These are phyloP conservation scores for Takifugu ocellatus DNA, from an alignment of 2,797 vertebrate species.

Conservation along the genomic window DNA sequence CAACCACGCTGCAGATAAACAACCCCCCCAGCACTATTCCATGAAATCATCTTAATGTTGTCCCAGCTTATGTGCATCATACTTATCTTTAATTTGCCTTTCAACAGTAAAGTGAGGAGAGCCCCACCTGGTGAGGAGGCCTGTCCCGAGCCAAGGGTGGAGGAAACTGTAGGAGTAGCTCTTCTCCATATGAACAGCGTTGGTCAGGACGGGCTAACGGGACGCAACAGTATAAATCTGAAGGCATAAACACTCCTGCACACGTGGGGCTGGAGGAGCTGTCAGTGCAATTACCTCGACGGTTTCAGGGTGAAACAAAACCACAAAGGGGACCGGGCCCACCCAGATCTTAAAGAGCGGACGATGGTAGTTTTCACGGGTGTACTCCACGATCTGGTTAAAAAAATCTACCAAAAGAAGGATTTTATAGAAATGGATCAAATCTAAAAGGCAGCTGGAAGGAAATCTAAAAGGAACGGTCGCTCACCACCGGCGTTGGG, in stretches of 20 bases:
- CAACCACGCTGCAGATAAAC: too few species aligned
- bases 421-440: neutral
- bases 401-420: constrained; percentile 81
- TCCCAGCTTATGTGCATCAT: neutral
- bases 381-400: constrained; percentile 69
- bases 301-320: constrained; percentile 80
- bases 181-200: constrained; percentile 85
- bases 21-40: too few species aligned
- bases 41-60: too few species aligned
- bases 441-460: neutral
- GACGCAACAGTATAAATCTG: neutral
- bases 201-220: constrained; percentile 79
- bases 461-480: too few species aligned
- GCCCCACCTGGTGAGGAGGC: constrained; percentile 90
- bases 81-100: neutral
- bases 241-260: neutral
- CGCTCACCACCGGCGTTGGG: constrained; percentile 67
- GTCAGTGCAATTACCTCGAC: constrained; percentile 79
- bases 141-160: constrained; percentile 91
- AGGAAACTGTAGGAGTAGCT: constrained; percentile 82
- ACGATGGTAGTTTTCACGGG: constrained; percentile 33
- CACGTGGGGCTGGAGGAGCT: neutral
- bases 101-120: neutral
- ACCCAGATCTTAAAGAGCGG: constrained; percentile 87
- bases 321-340: constrained; percentile 79